phyloP scores from a whole-genome alignment of 2,888 invertebrate species.

The Drosophila nigricruria region DNA sequence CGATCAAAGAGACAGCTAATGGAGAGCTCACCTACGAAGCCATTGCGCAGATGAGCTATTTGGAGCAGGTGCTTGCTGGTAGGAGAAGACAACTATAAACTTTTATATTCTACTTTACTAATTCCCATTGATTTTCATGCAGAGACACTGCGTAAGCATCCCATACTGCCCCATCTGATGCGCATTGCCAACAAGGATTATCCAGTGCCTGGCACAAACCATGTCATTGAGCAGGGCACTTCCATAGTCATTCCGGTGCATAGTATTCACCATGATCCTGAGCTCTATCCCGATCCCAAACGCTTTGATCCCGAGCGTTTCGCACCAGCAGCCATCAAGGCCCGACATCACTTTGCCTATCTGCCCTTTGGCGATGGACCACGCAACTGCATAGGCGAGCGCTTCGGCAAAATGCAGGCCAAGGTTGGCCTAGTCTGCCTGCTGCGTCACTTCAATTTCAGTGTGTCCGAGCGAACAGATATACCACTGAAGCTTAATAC shows the following conservation, averaged over 20 bases:
- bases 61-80: conserved; percentile 82
- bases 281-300: conserved; percentile 33
- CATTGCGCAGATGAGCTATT: conserved; percentile 75
- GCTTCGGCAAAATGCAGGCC: conserved; percentile 82
- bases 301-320: conserved; percentile 38
- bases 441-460: conserved; percentile 44
- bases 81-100: background rate
- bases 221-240: conserved; percentile 85
- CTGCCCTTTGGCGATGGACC: conserved; percentile 83
- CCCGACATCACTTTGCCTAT: conserved; percentile 83
- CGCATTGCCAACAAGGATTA: conserved; percentile 86
- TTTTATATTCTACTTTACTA: background rate
- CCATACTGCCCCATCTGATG: conserved; percentile 86
- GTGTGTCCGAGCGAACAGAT: conserved; percentile 47
- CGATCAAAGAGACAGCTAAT: conserved; percentile 52
- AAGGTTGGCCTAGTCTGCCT: conserved; percentile 71
- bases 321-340: conserved; percentile 50
- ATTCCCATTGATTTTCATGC: background rate
- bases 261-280: conserved; percentile 87
- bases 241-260: conserved; percentile 73
- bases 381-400: conserved; percentile 79
- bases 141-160: conserved; percentile 87
- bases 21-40: conserved; percentile 72
- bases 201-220: conserved; percentile 85
- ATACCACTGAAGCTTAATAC: conserved; percentile 37